phyloP scores from a whole-genome alignment of 2,113 vertebrate genomes.

The Fregetta grallaria region DNA sequence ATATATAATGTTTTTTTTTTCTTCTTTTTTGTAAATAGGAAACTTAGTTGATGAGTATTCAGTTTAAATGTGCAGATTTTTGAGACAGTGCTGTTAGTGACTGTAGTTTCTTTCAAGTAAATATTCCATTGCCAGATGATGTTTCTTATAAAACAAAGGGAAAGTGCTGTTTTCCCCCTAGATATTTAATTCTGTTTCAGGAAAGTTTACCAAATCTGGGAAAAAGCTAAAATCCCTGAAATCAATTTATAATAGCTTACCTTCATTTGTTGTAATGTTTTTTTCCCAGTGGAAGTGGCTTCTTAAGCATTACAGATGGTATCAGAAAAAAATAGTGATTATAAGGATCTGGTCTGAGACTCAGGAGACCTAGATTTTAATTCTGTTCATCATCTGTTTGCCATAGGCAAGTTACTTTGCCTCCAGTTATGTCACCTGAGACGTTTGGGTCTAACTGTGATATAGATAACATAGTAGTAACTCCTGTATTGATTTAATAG shows the following conservation, averaged over 20 bases:
- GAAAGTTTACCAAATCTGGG: not conserved
- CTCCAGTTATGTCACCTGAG: not conserved
- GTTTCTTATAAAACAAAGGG: not conserved
- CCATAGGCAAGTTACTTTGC: not conserved
- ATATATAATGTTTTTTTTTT: not conserved
- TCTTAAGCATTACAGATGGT: not conserved
- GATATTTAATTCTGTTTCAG: not conserved
- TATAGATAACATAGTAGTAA: not conserved
- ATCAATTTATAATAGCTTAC: not conserved
- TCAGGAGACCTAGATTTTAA: not conserved
- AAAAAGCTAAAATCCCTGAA: not conserved
- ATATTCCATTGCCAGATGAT: not conserved
- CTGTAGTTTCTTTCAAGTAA: not conserved
- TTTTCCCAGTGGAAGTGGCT: not conserved
- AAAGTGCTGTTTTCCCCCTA: not conserved
- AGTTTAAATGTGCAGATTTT: not conserved
- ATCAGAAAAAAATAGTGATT: not conserved
- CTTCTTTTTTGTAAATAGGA: not conserved
- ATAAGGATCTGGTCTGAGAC: not conserved
- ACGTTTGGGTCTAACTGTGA: not conserved
- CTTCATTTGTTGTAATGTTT: not conserved
- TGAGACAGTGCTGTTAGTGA: not conserved
- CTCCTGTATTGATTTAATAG: not conserved
- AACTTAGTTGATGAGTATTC: not conserved
- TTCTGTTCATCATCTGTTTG: slow-evolving; percentile 8